phyloP scores from a whole-genome alignment of 2,888 invertebrate species.

The Plutella xylostella region DNA sequence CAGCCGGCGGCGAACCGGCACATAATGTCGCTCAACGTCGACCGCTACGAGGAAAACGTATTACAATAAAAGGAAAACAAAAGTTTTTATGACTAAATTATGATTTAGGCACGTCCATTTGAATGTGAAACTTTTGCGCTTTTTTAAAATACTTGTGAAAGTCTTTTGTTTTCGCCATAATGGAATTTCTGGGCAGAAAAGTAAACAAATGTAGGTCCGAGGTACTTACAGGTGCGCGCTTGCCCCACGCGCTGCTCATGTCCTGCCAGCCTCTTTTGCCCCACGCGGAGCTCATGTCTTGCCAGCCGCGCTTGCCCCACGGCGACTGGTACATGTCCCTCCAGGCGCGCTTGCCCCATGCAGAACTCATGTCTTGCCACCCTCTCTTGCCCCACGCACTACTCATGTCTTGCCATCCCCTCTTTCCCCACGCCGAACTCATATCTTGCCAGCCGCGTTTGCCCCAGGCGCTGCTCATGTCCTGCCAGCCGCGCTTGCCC shows the following conservation, averaged over 20 bases:
- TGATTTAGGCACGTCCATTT: no score
- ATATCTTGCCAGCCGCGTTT: slow-evolving; percentile 67
- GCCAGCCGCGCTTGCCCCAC: slow-evolving; percentile 73
- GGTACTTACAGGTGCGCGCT: slow-evolving; percentile 53
- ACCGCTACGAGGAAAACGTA: no score
- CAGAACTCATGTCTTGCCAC: slow-evolving; percentile 61
- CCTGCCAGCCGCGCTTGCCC: slow-evolving; percentile 35
- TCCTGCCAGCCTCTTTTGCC: slow-evolving; percentile 72
- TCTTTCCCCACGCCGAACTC: slow-evolving; percentile 68
- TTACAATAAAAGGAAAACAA: no score
- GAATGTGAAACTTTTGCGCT: no score
- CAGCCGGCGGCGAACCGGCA: no score
- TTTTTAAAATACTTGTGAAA: no score
- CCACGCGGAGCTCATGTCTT: slow-evolving; percentile 51
- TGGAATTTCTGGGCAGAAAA: neutral
- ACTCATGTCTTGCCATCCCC: slow-evolving; percentile 70
- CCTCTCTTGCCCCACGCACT: slow-evolving; percentile 71
- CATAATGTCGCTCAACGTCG: no score
- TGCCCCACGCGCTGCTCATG: slow-evolving; percentile 62
- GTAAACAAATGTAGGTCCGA: neutral
- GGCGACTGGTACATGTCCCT: slow-evolving; percentile 51
- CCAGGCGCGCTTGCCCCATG: slow-evolving; percentile 74
- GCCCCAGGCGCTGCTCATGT: slow-evolving; percentile 61
- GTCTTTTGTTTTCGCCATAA: no score
- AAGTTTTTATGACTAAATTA: no score